A percentile compares a stretch with the other conserved stretches of the same genome.
Evolutionary conservation across 2,113 vertebrate genomes (phyloP).

Genomic region (Dissostichus mawsoni): DNA sequence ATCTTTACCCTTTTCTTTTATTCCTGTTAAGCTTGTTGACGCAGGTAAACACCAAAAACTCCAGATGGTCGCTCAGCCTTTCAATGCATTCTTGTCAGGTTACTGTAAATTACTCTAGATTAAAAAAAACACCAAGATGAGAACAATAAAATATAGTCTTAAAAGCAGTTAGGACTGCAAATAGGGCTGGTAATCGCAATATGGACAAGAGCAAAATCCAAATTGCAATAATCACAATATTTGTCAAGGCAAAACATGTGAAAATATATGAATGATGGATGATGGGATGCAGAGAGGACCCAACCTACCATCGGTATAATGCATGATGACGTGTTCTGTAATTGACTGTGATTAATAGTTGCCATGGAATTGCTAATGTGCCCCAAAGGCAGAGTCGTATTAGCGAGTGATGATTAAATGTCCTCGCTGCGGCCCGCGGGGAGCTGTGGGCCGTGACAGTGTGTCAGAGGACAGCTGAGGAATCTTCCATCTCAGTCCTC

Average conservation of each 20-base stretch:
- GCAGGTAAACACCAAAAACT: constrained; percentile 12
- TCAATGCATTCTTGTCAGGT: constrained; percentile 3
- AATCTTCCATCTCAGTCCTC: constrained; percentile 52
- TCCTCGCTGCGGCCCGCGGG: constrained; percentile 31
- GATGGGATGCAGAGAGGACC: too few relatives aligned
- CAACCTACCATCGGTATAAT: too few relatives aligned
- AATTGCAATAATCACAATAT: too few relatives aligned
- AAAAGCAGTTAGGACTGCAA: background rate
- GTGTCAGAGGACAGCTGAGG: constrained; percentile 49
- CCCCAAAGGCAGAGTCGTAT: constrained; percentile 59
- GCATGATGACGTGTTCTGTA: constrained; percentile 64
- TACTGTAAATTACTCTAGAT: constrained; percentile 14
- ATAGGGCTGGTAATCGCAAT: too few relatives aligned
- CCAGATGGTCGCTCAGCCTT: constrained; percentile 37
- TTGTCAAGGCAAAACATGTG: too few relatives aligned
- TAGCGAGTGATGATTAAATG: constrained; percentile 72
- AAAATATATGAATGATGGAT: too few relatives aligned
- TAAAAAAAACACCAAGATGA: constrained; percentile 17
- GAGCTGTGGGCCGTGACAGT: constrained; percentile 51
- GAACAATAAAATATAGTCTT: background rate
- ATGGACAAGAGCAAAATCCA: too few relatives aligned
- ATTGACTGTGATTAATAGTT: constrained; percentile 75
- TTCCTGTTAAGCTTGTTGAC: constrained; percentile 7
- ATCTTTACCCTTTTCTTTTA: constrained; percentile 22
- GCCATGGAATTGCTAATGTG: constrained; percentile 69